Conservation (phyloP, 2,888 invertebrate species). For the Hecatera dysodea region DNA sequence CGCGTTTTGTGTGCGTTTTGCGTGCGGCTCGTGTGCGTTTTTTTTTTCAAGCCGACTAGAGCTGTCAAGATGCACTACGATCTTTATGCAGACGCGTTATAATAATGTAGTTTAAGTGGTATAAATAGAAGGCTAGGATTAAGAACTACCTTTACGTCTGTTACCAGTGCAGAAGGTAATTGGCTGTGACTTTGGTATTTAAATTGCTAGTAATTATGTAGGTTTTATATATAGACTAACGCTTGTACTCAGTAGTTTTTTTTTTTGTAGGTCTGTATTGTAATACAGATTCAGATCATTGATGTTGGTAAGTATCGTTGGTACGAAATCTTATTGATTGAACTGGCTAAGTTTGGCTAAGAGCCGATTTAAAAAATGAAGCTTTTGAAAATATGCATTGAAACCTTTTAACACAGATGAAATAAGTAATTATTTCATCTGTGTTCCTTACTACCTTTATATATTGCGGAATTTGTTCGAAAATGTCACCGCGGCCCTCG, state of each 20-base stretch:
- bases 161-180: constrained; percentile 14
- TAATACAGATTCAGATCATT: too few species aligned
- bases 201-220: constrained; percentile 29
- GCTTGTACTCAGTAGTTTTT: not conserved
- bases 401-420: too few species aligned
- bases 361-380: not conserved
- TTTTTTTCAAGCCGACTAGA: constrained; percentile 15
- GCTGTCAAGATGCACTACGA: constrained; percentile 48
- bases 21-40: constrained; percentile 37
- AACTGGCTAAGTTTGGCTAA: not conserved
- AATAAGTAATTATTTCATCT: too few species aligned
- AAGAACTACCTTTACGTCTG: constrained; percentile 21
- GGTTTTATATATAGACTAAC: not conserved
- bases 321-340: not conserved
- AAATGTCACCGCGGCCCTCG: too few species aligned
- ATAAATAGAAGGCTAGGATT: constrained; percentile 23
- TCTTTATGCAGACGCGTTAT: constrained; percentile 39
- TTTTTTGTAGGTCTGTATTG: not conserved
- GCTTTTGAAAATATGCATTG: not conserved
- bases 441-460: too few species aligned
- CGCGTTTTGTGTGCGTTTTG: constrained; percentile 55
- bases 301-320: too few species aligned
- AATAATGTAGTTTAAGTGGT: constrained; percentile 46
- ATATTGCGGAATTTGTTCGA: too few species aligned
- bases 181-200: constrained; percentile 36